A percentile compares a stretch with the other conserved stretches of the same genome.
Conservation (phyloP, 2,888 invertebrate species). For the Lacanobia wlatinum region DNA sequence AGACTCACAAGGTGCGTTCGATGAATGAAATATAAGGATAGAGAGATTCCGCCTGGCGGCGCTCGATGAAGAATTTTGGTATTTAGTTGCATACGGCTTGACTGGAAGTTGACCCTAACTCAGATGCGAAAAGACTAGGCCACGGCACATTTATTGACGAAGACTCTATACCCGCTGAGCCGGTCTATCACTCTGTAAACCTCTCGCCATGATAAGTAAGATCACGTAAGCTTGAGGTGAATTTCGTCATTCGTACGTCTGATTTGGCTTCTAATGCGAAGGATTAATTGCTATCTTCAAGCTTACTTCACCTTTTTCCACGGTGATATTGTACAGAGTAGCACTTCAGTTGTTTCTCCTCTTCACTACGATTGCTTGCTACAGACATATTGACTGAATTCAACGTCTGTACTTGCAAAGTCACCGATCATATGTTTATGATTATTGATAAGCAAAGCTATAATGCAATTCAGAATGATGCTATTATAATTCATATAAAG, state of each 20-base stretch:
- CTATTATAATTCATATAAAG: neutral
- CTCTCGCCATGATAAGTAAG: too few relatives aligned
- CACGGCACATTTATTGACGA: neutral
- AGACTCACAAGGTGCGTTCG: conserved; percentile 37
- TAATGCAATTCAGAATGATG: neutral
- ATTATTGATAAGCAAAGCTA: neutral
- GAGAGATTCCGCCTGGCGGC: neutral
- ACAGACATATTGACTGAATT: neutral
- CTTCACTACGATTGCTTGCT: too few relatives aligned
- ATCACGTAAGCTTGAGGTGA: too few relatives aligned
- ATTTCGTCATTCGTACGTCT: too few relatives aligned
- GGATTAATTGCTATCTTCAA: too few relatives aligned
- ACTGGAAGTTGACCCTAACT: too few relatives aligned
- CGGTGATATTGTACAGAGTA: too few relatives aligned
- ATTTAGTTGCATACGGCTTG: neutral
- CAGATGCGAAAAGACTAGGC: neutral
- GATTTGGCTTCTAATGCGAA: too few relatives aligned
- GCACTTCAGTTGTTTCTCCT: too few relatives aligned
- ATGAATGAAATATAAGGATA: conserved; percentile 31
- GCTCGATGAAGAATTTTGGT: neutral
- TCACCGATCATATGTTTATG: neutral
- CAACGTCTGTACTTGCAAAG: neutral
- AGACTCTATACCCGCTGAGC: too few relatives aligned
- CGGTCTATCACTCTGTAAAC: too few relatives aligned
- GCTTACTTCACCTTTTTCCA: too few relatives aligned